Evolutionary conservation across 1,140 invertebrate species (phyloP).

Genomic region (Cotesia chilonis): DNA sequence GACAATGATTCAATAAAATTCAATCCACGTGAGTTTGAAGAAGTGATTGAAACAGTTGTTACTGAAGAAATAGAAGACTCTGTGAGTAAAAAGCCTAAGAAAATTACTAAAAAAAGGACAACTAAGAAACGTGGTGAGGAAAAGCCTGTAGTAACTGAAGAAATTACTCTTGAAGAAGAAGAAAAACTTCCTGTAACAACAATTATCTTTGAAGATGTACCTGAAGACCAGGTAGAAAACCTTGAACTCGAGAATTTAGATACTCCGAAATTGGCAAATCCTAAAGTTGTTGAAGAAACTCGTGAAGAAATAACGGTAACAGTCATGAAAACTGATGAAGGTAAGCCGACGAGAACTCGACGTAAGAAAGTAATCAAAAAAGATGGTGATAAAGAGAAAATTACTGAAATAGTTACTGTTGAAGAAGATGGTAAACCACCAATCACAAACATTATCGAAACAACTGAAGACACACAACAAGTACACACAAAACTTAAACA

Average conservation of each 20-base stretch:
- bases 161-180: conserved; percentile 59
- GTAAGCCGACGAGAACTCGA: conserved; percentile 37
- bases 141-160: conserved; percentile 49
- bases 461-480: conserved; percentile 50
- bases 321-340: conserved; percentile 46
- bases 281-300: conserved; percentile 42
- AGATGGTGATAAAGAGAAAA: conserved; percentile 58
- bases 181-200: conserved; percentile 35
- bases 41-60: conserved; percentile 57
- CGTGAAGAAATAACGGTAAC: conserved; percentile 38
- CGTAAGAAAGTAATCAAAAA: conserved; percentile 56
- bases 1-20: conserved; percentile 40
- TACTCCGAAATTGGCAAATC: conserved; percentile 20
- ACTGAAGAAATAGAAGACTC: conserved; percentile 50
- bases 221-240: conserved; percentile 14
- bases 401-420: conserved; percentile 61
- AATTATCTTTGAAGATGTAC: conserved; percentile 18
- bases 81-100: conserved; percentile 43
- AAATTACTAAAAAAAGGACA: conserved; percentile 27
- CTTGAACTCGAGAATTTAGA: conserved; percentile 27
- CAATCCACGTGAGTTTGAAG: conserved; percentile 51
- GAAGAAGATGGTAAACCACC: conserved; percentile 58
- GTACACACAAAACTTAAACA: conserved; percentile 51
- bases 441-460: conserved; percentile 46
- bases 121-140: conserved; percentile 39